Evolutionary conservation across 1,140 invertebrate species (phyloP).

Genomic region (Drosophila punjabiensis): DNA sequence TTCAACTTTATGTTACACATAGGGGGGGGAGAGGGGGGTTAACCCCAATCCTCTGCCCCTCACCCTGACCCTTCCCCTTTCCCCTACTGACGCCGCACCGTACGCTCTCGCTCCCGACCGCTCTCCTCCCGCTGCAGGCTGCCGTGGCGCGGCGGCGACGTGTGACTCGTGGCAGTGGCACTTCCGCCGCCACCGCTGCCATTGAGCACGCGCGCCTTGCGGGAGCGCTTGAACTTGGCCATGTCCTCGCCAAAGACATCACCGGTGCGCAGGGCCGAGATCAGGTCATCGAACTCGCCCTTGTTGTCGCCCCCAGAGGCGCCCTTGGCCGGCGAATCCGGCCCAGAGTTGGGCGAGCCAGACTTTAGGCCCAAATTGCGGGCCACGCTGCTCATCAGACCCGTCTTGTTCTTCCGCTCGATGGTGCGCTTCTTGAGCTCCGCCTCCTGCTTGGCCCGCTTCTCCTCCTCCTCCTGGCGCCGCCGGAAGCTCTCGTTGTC

Average conservation of each 20-base stretch:
- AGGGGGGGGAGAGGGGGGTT: neutral
- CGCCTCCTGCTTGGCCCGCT: constrained; percentile 95
- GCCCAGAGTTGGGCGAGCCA: constrained; percentile 75
- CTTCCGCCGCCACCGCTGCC: constrained; percentile 86
- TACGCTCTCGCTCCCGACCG: constrained; percentile 79
- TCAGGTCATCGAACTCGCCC: constrained; percentile 98
- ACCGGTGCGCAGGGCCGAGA: constrained; percentile 97
- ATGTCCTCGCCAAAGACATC: constrained; percentile 99
- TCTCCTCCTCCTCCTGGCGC: constrained; percentile 96
- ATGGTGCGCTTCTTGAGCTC: constrained; percentile 96
- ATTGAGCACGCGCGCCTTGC: constrained; percentile 86
- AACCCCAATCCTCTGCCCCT: neutral
- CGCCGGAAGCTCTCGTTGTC: constrained; percentile 95
- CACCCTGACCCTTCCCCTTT: too few species aligned
- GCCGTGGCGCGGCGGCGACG: constrained; percentile 86
- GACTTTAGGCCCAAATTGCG: constrained; percentile 87
- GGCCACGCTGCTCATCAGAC: constrained; percentile 88
- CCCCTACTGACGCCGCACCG: constrained; percentile 72
- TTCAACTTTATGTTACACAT: constrained; percentile 24
- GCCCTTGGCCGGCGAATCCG: constrained; percentile 86
- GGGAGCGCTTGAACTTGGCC: constrained; percentile 94
- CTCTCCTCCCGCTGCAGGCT: constrained; percentile 83
- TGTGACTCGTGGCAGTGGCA: constrained; percentile 53
- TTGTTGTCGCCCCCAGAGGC: constrained; percentile 87
- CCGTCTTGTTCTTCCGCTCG: constrained; percentile 92